Evolutionary conservation across 2,113 vertebrate species (phyloP).

Genomic region (Brevimyrus niger): DNA sequence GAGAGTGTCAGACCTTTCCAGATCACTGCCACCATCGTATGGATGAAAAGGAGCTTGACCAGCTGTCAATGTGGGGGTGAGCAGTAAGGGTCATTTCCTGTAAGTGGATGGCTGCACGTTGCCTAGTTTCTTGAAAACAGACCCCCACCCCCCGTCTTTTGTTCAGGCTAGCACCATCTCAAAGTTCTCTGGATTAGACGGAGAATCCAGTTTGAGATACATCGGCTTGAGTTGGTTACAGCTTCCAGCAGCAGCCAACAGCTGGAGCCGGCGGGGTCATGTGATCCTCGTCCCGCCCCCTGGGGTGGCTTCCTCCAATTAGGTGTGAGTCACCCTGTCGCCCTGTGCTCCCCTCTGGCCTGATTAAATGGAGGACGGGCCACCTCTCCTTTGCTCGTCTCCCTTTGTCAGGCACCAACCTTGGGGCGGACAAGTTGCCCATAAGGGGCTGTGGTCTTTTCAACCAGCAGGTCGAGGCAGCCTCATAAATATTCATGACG

Average conservation of each 20-base stretch:
- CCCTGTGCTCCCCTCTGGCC: not conserved
- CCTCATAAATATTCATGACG: slow-evolving; percentile 9
- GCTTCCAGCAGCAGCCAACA: not conserved
- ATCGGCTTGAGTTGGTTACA: not conserved
- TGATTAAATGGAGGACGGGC: slow-evolving; percentile 21
- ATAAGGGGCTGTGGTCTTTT: not conserved
- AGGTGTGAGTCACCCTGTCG: not conserved
- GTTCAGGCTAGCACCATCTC: not conserved
- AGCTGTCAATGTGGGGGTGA: not conserved
- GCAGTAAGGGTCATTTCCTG: not conserved
- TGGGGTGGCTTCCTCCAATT: not conserved
- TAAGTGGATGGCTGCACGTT: not conserved
- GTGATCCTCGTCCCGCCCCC: not conserved
- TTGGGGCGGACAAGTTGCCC: not conserved
- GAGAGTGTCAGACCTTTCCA: not conserved
- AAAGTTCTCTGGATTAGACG: not conserved
- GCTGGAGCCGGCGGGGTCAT: not conserved
- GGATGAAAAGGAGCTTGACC: not conserved
- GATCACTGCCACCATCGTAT: not conserved
- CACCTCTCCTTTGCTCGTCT: not conserved
- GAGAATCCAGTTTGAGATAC: not conserved
- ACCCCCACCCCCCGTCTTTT: not conserved
- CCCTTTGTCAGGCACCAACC: not conserved
- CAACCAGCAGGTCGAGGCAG: not conserved
- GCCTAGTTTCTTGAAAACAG: not conserved